Conservation (phyloP, 2,797 vertebrate genomes). For the Rhinoraja longicauda region DNA sequence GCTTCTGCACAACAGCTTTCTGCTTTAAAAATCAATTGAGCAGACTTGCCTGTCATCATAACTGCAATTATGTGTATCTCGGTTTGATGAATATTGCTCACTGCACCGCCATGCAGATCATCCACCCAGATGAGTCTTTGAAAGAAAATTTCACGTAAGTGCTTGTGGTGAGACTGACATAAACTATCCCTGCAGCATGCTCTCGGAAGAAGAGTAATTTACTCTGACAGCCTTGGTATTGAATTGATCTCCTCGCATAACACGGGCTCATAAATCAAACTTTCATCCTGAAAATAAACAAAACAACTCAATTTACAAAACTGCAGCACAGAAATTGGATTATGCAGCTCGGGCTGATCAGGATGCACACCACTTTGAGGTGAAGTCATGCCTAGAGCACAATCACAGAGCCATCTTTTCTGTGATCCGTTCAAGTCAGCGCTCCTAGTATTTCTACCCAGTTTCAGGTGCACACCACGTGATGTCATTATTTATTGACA, state of each 20-base stretch:
- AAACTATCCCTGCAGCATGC: neutral
- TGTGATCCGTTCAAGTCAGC: no score
- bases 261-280: constrained; percentile 20
- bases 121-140: neutral
- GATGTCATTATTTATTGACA: no score
- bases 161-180: neutral
- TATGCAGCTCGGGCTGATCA: no score
- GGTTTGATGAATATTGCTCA: neutral
- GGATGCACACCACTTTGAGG: no score
- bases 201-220: constrained; percentile 9
- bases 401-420: no score
- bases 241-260: no score
- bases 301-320: constrained; percentile 12
- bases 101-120: neutral
- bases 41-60: neutral
- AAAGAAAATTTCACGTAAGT: neutral
- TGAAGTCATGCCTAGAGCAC: no score
- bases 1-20: neutral
- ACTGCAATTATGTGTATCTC: neutral
- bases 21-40: neutral
- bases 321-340: no score
- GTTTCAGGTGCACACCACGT: no score
- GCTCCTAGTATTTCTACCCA: no score
- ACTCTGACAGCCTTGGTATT: neutral
- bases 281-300: neutral